These are phyloP conservation scores for Nasonia giraulti DNA, from an alignment of 1,140 invertebrate species.

Conservation along the genomic window DNA sequence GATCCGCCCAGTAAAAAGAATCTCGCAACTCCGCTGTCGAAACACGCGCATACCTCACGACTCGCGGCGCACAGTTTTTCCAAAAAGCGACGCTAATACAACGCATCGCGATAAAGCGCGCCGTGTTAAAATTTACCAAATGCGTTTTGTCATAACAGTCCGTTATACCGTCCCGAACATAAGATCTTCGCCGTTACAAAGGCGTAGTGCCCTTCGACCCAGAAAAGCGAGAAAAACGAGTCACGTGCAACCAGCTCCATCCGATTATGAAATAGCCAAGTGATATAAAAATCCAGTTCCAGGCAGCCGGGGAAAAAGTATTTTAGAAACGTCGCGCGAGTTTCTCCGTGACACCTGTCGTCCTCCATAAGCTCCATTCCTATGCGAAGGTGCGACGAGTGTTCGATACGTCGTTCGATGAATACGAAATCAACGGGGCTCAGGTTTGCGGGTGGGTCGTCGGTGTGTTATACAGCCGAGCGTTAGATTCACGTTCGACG, in stretches of 20 bases:
- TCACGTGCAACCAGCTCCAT: neutral
- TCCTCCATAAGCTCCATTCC: neutral
- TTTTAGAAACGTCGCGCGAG: conserved; percentile 22
- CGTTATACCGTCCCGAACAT: neutral
- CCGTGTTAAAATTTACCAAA: too few relatives aligned
- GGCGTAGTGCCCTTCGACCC: neutral
- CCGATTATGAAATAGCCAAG: neutral
- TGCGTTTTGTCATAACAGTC: neutral
- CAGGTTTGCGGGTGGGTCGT: neutral
- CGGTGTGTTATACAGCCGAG: too few relatives aligned
- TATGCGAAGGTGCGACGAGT: neutral
- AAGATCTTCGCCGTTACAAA: too few relatives aligned
- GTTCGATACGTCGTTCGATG: neutral
- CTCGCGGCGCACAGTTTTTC: too few relatives aligned
- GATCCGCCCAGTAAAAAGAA: too few relatives aligned
- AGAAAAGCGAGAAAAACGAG: neutral
- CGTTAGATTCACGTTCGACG: neutral
- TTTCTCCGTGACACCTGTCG: neutral
- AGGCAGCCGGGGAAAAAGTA: neutral
- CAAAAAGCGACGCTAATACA: too few relatives aligned
- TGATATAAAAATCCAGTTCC: conserved; percentile 9
- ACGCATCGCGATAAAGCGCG: too few relatives aligned
- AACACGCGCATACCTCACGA: too few relatives aligned
- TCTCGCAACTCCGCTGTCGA: too few relatives aligned
- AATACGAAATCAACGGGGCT: neutral